These are phyloP conservation scores for Enteromius trimaculatus DNA, from an alignment of 2,797 vertebrate species.

Conservation along the genomic window DNA sequence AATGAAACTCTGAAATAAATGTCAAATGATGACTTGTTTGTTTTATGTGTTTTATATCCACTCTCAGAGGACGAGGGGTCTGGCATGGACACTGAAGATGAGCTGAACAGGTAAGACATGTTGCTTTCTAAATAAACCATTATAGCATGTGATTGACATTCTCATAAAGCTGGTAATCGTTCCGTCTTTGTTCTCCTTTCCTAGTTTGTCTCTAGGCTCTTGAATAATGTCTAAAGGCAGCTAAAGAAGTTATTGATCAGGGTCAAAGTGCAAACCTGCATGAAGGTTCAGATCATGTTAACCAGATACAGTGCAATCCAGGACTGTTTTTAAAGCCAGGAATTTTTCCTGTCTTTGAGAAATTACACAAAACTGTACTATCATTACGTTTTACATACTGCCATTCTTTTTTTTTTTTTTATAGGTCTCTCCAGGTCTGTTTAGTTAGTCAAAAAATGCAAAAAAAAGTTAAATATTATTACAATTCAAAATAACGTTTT, in stretches of 20 bases:
- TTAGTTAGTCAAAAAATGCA: not conserved
- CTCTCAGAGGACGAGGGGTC: slow-evolving; percentile 76
- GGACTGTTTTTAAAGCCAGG: not conserved
- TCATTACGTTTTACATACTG: not conserved
- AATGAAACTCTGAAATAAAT: not conserved
- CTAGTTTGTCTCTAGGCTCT: not conserved
- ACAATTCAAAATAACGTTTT: not conserved
- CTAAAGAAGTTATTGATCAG: slow-evolving; percentile 4
- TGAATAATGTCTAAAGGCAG: not conserved
- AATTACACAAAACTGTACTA: too few relatives aligned
- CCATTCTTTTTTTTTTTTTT: not conserved
- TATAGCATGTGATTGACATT: not conserved
- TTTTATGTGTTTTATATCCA: not conserved
- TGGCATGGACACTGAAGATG: slow-evolving; percentile 87
- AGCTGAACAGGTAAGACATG: slow-evolving; percentile 83
- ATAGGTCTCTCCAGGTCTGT: not conserved
- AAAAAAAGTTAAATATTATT: not conserved
- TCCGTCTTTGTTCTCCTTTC: not conserved
- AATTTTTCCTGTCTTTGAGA: not conserved
- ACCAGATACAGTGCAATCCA: not conserved
- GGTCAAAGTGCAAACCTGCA: not conserved
- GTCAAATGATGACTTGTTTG: too few relatives aligned
- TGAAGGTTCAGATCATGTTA: not conserved
- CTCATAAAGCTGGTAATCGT: not conserved
- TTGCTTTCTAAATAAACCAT: not conserved